These are phyloP conservation scores for Caradrina clavipalpis DNA, from an alignment of 2,888 invertebrate species.

Conservation along the genomic window DNA sequence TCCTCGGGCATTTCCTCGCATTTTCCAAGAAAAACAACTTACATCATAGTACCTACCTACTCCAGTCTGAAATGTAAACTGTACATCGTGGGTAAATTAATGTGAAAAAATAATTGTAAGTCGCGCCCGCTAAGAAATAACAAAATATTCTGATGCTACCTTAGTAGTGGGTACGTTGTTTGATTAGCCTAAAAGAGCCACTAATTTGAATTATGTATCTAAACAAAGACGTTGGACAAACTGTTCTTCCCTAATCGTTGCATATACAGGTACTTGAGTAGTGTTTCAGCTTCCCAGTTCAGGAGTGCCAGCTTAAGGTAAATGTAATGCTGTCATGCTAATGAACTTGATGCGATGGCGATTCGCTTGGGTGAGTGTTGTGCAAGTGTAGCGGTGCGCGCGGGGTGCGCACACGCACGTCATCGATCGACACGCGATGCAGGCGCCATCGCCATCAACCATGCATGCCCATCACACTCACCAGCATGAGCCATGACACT, in stretches of 20 bases:
- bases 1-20: not conserved
- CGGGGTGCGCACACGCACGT: slow-evolving; percentile 43
- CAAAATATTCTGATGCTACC: not conserved
- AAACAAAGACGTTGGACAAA: too few species aligned
- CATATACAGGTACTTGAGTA: too few species aligned
- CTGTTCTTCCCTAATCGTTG: too few species aligned
- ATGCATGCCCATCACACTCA: slow-evolving; percentile 44
- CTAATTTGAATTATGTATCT: too few species aligned
- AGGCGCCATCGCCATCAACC: slow-evolving; percentile 41
- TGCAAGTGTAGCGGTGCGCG: slow-evolving; percentile 45
- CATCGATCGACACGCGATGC: slow-evolving; percentile 49
- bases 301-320: slow-evolving; percentile 17
- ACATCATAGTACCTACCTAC: too few species aligned
- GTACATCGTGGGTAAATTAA: not conserved
- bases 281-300: slow-evolving; percentile 11
- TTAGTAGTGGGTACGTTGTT: too few species aligned
- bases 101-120: too few species aligned
- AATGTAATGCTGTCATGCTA: slow-evolving; percentile 48
- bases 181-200: too few species aligned
- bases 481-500: slow-evolving; percentile 5
- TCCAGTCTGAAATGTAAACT: not conserved
- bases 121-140: not conserved
- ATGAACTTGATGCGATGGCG: slow-evolving; percentile 52
- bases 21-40: slow-evolving; percentile 18
- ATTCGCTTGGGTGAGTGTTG: slow-evolving; percentile 48